phyloP scores from a whole-genome alignment of 2,888 invertebrate species.

The Dexiosoma caninum region DNA sequence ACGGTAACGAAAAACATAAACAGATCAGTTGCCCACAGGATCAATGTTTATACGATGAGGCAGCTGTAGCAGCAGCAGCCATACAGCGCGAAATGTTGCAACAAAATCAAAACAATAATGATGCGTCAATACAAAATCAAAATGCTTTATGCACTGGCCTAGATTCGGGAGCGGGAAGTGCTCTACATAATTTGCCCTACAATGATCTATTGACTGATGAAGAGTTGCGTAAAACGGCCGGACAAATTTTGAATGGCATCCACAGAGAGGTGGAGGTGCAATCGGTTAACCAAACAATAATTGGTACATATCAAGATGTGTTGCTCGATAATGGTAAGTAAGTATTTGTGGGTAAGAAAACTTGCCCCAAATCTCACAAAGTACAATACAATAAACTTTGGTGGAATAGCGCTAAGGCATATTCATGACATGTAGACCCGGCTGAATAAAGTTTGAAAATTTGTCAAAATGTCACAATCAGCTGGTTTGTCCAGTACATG shows the following conservation, averaged over 20 bases:
- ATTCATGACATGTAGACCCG: too few relatives aligned
- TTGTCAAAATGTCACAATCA: too few relatives aligned
- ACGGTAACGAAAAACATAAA: conserved; percentile 50
- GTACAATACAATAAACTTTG: too few relatives aligned
- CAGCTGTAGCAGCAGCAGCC: conserved; percentile 75
- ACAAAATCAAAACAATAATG: conserved; percentile 59
- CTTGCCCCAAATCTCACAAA: too few relatives aligned
- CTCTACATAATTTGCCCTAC: conserved; percentile 67
- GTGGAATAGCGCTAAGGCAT: too few relatives aligned
- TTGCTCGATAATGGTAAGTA: conserved; percentile 76
- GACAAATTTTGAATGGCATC: conserved; percentile 81
- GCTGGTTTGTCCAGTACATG: too few relatives aligned
- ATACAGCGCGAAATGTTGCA: conserved; percentile 75
- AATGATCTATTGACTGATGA: conserved; percentile 74
- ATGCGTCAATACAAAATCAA: conserved; percentile 46
- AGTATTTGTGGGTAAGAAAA: conserved; percentile 49
- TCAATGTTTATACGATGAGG: conserved; percentile 73
- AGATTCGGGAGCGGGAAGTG: not conserved
- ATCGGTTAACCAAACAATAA: conserved; percentile 77
- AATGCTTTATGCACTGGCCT: conserved; percentile 31
- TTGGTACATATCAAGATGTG: conserved; percentile 76
- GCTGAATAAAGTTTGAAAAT: too few relatives aligned
- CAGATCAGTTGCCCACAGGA: conserved; percentile 64
- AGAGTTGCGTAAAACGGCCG: conserved; percentile 80
- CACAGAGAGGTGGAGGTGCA: conserved; percentile 82